These are phyloP conservation scores for Oscheius sp. DNA, from an alignment of 1,140 invertebrate species.

Conservation along the genomic window DNA sequence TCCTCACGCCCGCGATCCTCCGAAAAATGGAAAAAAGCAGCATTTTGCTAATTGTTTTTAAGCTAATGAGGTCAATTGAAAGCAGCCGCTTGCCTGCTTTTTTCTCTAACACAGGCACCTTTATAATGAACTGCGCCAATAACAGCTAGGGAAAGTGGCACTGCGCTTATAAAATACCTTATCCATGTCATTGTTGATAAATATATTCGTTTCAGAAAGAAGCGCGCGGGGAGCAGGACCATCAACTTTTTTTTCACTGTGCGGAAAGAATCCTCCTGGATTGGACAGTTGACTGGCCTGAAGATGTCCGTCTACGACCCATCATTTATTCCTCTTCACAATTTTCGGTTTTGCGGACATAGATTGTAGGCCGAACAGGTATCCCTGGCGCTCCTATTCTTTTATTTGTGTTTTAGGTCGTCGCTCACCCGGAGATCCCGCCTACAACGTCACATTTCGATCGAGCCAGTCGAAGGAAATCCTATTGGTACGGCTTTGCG, in stretches of 20 bases:
- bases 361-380: slow-evolving; percentile 83
- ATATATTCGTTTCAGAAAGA: too few relatives aligned
- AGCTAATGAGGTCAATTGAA: too few relatives aligned
- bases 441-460: slow-evolving; percentile 86
- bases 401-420: slow-evolving; percentile 65
- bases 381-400: background rate
- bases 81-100: too few relatives aligned
- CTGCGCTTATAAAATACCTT: too few relatives aligned
- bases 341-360: slow-evolving; percentile 91
- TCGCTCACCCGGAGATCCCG: slow-evolving; percentile 94
- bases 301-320: slow-evolving; percentile 93
- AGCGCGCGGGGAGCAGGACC: slow-evolving; percentile 94
- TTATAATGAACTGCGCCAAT: too few relatives aligned
- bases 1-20: too few relatives aligned
- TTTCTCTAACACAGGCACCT: too few relatives aligned
- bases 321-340: slow-evolving; percentile 95
- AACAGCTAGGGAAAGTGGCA: too few relatives aligned
- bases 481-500: background rate
- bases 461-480: background rate
- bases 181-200: too few relatives aligned
- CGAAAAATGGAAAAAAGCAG: too few relatives aligned
- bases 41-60: too few relatives aligned
- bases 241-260: slow-evolving; percentile 94
- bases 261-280: slow-evolving; percentile 96
- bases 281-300: slow-evolving; percentile 92